A percentile compares a stretch with the other conserved stretches of the same genome.
phyloP scores from a whole-genome alignment of 2,113 vertebrate species.

The Silurus glanis region DNA sequence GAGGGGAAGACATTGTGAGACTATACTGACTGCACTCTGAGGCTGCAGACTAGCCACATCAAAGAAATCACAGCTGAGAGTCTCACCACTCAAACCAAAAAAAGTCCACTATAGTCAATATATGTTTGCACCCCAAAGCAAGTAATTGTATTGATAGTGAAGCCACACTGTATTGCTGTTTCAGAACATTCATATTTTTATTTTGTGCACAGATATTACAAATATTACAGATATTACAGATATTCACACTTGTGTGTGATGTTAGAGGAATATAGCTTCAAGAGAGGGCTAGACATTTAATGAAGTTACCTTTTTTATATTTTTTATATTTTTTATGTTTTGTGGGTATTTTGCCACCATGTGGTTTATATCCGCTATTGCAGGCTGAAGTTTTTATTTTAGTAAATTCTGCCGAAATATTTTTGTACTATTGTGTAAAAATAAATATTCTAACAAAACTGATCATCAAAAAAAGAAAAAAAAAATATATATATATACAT shows the following conservation, averaged over 20 bases:
- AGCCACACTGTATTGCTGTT: background rate
- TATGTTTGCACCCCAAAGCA: background rate
- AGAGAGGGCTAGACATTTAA: background rate
- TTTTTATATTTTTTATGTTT: background rate
- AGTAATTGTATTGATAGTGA: background rate
- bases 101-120: constrained; percentile 39
- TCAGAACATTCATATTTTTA: background rate
- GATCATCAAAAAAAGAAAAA: too few relatives aligned
- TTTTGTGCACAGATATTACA: background rate
- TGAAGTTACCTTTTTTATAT: background rate
- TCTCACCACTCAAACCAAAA: constrained; percentile 25
- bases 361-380: constrained; percentile 19
- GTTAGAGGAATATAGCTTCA: background rate
- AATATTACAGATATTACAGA: background rate
- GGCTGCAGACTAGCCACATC: constrained; percentile 43
- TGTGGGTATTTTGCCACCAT: constrained; percentile 26
- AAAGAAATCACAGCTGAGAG: constrained; percentile 35
- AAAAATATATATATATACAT: too few relatives aligned
- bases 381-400: background rate
- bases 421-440: background rate
- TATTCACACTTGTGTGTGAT: background rate
- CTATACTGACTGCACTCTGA: constrained; percentile 4
- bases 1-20: constrained; percentile 18
- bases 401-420: background rate
- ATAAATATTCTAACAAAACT: background rate